phyloP scores from a whole-genome alignment of 92 coral and sea anemone genomes.

The Porites lobata region DNA sequence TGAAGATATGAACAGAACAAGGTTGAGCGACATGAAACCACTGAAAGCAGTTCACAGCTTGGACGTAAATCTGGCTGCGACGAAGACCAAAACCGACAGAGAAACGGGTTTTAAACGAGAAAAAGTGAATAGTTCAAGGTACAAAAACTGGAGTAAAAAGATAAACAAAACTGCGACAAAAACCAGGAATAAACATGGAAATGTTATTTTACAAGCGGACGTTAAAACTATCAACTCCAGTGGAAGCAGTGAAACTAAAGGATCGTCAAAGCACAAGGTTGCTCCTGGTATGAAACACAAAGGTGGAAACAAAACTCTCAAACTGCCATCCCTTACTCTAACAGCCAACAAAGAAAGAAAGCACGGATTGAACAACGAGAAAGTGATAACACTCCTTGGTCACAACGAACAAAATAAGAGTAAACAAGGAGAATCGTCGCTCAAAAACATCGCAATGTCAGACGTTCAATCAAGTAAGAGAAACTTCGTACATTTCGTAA shows the following conservation, averaged over 20 bases:
- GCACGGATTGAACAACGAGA: neutral
- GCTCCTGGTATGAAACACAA: neutral
- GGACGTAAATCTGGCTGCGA: constrained; percentile 34
- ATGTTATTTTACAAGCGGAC: constrained; percentile 23
- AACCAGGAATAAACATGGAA: constrained; percentile 24
- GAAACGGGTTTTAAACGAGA: constrained; percentile 33
- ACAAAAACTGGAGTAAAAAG: constrained; percentile 40
- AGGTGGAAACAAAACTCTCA: constrained; percentile 5
- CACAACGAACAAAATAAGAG: neutral
- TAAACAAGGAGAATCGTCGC: neutral
- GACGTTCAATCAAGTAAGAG: constrained; percentile 13
- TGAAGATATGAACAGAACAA: constrained; percentile 35
- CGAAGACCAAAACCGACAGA: neutral
- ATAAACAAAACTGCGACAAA: neutral
- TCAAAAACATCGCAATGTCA: neutral
- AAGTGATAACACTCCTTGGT: neutral
- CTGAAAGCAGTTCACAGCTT: constrained; percentile 32
- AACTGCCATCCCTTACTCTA: constrained; percentile 30
- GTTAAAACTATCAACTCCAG: neutral
- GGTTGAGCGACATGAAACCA: constrained; percentile 40
- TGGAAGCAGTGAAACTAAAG: neutral
- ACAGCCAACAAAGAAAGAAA: constrained; percentile 18
- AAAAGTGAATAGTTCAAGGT: constrained; percentile 13
- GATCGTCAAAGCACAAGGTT: neutral
- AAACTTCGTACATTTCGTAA: constrained; percentile 2